phyloP scores from a whole-genome alignment of 2,888 invertebrate species.

The Andrena minutula region DNA sequence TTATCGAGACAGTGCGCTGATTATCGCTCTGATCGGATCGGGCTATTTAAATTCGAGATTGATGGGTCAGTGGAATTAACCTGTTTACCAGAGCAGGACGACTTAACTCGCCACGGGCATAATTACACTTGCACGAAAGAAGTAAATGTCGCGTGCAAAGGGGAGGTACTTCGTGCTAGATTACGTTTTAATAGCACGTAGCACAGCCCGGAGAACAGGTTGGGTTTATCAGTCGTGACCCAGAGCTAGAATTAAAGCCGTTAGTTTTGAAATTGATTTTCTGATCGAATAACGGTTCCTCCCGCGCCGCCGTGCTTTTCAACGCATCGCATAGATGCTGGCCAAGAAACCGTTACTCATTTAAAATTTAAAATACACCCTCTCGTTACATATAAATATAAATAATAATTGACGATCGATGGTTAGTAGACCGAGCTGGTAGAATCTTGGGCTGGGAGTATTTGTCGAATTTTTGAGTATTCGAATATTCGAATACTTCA shows the following conservation, averaged over 20 bases:
- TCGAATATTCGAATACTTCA: too few relatives aligned
- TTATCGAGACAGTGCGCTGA: conserved; percentile 27
- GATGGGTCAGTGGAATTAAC: too few relatives aligned
- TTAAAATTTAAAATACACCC: not conserved
- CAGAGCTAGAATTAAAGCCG: not conserved
- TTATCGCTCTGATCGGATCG: conserved; percentile 6
- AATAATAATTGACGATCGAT: not conserved
- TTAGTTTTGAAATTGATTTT: not conserved
- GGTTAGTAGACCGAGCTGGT: not conserved
- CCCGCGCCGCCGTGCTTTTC: not conserved
- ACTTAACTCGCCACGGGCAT: too few relatives aligned
- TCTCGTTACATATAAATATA: not conserved
- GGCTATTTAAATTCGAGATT: not conserved
- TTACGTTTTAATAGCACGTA: too few relatives aligned
- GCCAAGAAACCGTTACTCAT: not conserved
- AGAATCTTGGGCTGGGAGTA: too few relatives aligned
- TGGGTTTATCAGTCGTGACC: too few relatives aligned
- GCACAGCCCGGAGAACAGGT: too few relatives aligned
- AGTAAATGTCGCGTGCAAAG: too few relatives aligned
- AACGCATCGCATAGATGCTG: not conserved
- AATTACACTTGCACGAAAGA: too few relatives aligned
- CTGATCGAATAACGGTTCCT: not conserved
- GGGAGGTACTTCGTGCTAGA: too few relatives aligned
- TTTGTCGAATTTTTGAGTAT: too few relatives aligned
- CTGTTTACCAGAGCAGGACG: too few relatives aligned